These are phyloP conservation scores for Eupeodes luniger DNA, from an alignment of 2,888 invertebrate genomes.

Conservation along the genomic window DNA sequence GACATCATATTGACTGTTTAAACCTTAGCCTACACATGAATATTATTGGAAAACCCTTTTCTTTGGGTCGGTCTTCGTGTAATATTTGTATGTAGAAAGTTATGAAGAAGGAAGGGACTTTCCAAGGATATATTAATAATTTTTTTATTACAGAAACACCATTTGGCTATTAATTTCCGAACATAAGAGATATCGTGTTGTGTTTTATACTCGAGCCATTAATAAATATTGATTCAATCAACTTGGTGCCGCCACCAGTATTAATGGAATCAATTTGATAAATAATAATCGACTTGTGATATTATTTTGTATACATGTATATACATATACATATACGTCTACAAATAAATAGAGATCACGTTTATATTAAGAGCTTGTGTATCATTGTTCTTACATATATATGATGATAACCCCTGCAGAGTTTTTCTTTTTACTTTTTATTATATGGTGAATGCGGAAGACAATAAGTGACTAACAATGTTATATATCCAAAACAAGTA, in stretches of 20 bases:
- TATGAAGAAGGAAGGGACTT: not conserved
- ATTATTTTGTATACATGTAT: not conserved
- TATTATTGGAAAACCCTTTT: too few relatives aligned
- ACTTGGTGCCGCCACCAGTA: slow-evolving; percentile 7
- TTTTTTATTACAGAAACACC: not conserved
- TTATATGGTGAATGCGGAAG: too few relatives aligned
- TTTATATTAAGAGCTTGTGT: too few relatives aligned
- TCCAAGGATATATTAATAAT: not conserved
- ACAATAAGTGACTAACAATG: too few relatives aligned
- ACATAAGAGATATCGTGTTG: not conserved
- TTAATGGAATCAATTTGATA: not conserved
- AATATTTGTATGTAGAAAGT: not conserved
- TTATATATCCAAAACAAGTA: too few relatives aligned
- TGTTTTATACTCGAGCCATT: not conserved
- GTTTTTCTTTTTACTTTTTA: too few relatives aligned
- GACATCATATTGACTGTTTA: too few relatives aligned
- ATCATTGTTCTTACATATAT: too few relatives aligned
- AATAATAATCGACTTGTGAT: not conserved
- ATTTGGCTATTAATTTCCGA: not conserved
- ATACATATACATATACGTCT: too few relatives aligned
- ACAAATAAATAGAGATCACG: too few relatives aligned
- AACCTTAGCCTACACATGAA: too few relatives aligned
- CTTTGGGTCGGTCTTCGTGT: not conserved
- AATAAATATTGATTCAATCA: not conserved
- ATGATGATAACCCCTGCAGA: too few relatives aligned